Conservation (phyloP, 2,888 invertebrate genomes). For the Ypsolopha scabrella region DNA sequence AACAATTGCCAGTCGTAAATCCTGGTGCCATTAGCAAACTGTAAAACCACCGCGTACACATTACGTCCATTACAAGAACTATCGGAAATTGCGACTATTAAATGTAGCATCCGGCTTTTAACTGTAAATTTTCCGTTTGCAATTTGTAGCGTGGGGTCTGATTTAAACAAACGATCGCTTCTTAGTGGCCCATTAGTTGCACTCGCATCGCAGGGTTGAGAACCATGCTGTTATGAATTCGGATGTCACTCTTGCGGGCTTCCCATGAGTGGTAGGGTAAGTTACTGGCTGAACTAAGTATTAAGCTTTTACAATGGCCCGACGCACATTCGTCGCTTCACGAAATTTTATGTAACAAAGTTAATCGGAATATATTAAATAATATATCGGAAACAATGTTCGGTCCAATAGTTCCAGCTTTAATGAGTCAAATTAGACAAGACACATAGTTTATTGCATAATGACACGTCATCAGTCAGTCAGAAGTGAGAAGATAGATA, state of each 20-base stretch:
- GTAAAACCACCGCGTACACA: constrained; percentile 35
- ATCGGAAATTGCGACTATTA: constrained; percentile 63
- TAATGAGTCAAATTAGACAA: too few species aligned
- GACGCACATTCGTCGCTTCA: too few species aligned
- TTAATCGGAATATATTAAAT: too few species aligned
- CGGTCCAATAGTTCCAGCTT: constrained; percentile 4
- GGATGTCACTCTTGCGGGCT: constrained; percentile 10
- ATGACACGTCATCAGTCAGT: too few species aligned
- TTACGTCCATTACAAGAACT: constrained; percentile 42
- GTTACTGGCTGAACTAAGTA: constrained; percentile 6
- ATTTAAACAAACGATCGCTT: constrained; percentile 4
- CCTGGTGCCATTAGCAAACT: constrained; percentile 24
- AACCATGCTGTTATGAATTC: constrained; percentile 16
- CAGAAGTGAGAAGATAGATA: too few species aligned
- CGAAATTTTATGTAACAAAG: too few species aligned
- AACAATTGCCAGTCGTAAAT: constrained; percentile 15
- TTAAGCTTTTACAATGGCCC: too few species aligned
- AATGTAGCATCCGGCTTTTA: constrained; percentile 60
- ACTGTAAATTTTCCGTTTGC: constrained; percentile 66
- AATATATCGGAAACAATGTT: constrained; percentile 1
- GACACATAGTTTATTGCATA: too few species aligned
- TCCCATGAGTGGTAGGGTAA: constrained; percentile 11
- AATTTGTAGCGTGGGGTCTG: constrained; percentile 43
- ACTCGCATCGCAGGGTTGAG: constrained; percentile 9
- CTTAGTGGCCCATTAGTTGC: constrained; percentile 24